Evolutionary conservation across 1,140 invertebrate species (phyloP), one percentile per base, ranked within the genome.

Genomic region (Macrotrachela quadricornifera): DNA sequence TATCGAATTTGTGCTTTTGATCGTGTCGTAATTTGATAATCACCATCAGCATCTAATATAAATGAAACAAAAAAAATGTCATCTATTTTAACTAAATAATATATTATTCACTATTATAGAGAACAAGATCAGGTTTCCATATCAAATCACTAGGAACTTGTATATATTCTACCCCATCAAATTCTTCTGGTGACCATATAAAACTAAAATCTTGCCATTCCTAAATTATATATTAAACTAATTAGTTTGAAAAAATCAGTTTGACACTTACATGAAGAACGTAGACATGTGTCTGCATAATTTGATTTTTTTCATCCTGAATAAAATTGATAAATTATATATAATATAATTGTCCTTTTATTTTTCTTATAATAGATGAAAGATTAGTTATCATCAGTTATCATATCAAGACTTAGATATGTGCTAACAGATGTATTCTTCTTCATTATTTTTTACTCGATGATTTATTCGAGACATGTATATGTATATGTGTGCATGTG

Each of bases 171-270:
- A 94, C 84, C 10, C 86, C 88, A 0, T 88, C 90, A 66, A 95
- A 95, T 63, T 94, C 86, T 16, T 50, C 82, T 63, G 94, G 86
- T 64, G 95, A 85, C 94, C 92, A 99, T 66, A 80, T 79, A 59
- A 97, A 72, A 70, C 96, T 91, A 71, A 95, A 95, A 71, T 99
- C 94, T 66, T 78, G 82, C 94, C 94, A 97, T 49, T 86, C 76
- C 21, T 30, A 30, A 8, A 30, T 4, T 30, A 46, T 13, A 16
- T 18, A 21, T 18, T 16, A 45, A 13, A 13, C 16, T 12, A 46
- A 46, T 18, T 46, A 0, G 17, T 37, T 39, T 37, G 14, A 36
- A 15, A 14, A n/a, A 13, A 36, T 48, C 13, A 14, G 15, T 37
- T 36, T 10, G 15, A 48, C 55, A 59, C 56, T 57, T 49, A 57